These are phyloP conservation scores for Chaitophorus viminalis DNA, from an alignment of 2,888 invertebrate species.

Conservation along the genomic window DNA sequence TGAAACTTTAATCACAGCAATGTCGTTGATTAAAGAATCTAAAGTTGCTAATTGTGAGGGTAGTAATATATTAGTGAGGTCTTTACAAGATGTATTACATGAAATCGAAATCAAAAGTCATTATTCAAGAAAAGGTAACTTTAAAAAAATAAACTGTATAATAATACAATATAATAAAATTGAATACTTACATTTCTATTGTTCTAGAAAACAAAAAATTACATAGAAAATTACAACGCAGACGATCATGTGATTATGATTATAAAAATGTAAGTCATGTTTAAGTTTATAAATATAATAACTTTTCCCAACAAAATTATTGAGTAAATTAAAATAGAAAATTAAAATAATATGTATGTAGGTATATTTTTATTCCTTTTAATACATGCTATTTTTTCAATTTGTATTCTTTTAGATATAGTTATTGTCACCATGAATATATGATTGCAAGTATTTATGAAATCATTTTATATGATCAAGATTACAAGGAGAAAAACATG, in stretches of 20 bases:
- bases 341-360: no score
- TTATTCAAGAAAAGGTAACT: constrained; percentile 75
- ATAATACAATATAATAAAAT: constrained; percentile 3
- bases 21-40: constrained; percentile 97
- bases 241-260: constrained; percentile 69
- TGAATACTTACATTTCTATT: background rate
- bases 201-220: constrained; percentile 67
- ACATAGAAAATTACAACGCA: constrained; percentile 72
- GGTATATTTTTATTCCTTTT: background rate
- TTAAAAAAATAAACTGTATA: constrained; percentile 10
- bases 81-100: constrained; percentile 94
- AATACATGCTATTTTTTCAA: background rate
- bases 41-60: constrained; percentile 95
- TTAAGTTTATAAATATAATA: no score
- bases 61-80: constrained; percentile 96
- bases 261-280: constrained; percentile 71
- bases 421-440: background rate
- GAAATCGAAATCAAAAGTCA: constrained; percentile 98
- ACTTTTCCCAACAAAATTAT: no score
- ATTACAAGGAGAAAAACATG: no score
- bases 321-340: no score
- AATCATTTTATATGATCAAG: background rate
- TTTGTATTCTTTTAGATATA: background rate
- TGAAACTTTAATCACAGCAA: constrained; percentile 97
- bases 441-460: no score